Conservation (phyloP, 2,797 vertebrate genomes). For the Masticophis lateralis region DNA sequence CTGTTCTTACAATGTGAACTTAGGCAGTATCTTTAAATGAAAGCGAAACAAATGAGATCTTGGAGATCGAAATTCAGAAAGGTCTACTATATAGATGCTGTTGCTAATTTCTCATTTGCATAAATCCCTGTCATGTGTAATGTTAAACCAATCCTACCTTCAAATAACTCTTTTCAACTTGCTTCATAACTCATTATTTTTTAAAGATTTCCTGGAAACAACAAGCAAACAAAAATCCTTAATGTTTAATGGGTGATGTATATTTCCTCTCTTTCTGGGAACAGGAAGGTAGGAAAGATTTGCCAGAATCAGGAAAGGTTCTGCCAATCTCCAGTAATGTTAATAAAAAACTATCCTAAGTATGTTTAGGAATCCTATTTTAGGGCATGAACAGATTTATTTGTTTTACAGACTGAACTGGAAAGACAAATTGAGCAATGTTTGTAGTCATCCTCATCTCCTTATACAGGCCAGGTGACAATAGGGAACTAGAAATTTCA, state of each 20-base stretch:
- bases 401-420: not conserved
- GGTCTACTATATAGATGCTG: not conserved
- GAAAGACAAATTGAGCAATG: not conserved
- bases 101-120: not conserved
- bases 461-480: not conserved
- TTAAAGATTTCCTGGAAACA: not conserved
- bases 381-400: not conserved
- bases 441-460: not conserved
- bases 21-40: conserved; percentile 10
- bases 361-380: not conserved
- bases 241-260: not conserved
- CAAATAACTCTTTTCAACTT: not conserved
- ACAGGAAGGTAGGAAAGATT: not conserved
- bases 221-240: not conserved
- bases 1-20: not conserved
- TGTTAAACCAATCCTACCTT: not conserved
- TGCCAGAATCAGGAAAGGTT: not conserved
- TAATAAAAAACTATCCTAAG: not conserved
- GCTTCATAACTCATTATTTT: not conserved
- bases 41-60: conserved; percentile 16
- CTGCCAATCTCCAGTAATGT: not conserved
- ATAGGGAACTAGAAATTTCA: not conserved
- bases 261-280: not conserved
- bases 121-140: not conserved
- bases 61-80: conserved; percentile 4